These are phyloP conservation scores for Apoderus coryli DNA, from an alignment of 2,888 invertebrate genomes.

Conservation along the genomic window DNA sequence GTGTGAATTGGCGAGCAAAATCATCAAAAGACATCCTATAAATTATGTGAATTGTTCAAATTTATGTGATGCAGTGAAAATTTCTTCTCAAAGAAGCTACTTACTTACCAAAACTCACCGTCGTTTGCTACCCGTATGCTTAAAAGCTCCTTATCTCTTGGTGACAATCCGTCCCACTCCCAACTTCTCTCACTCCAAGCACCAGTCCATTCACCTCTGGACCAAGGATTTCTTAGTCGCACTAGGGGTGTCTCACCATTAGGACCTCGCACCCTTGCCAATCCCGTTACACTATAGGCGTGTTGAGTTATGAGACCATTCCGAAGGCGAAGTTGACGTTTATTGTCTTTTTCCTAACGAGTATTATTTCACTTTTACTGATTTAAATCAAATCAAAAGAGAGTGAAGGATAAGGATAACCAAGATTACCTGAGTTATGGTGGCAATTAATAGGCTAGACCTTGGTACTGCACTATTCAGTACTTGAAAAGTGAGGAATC, in stretches of 20 bases:
- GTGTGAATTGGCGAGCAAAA: conserved; percentile 49
- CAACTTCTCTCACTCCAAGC: conserved; percentile 55
- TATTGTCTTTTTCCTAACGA: conserved; percentile 37
- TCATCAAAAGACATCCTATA: conserved; percentile 56
- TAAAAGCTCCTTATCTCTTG: conserved; percentile 46
- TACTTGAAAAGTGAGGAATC: conserved; percentile 48
- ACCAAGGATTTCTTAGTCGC: conserved; percentile 51
- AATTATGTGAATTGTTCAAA: conserved; percentile 1
- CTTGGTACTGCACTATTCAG: conserved; percentile 55
- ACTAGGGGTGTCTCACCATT: conserved; percentile 43
- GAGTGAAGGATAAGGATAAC: not conserved
- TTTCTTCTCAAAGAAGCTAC: no score
- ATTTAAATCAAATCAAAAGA: not conserved
- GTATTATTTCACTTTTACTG: conserved; percentile 7
- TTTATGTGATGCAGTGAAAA: no score
- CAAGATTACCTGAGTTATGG: conserved; percentile 41
- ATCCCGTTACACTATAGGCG: conserved; percentile 56
- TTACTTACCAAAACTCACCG: conserved; percentile 50
- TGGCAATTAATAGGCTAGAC: conserved; percentile 53
- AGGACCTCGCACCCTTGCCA: conserved; percentile 49
- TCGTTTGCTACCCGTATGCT: conserved; percentile 47
- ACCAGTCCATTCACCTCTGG: conserved; percentile 53
- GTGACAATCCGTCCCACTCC: conserved; percentile 53
- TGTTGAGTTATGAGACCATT: conserved; percentile 52
- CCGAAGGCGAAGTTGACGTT: conserved; percentile 40